Evolutionary conservation across 2,113 vertebrate genomes (phyloP).

Genomic region (Trematocara unimaculatum): DNA sequence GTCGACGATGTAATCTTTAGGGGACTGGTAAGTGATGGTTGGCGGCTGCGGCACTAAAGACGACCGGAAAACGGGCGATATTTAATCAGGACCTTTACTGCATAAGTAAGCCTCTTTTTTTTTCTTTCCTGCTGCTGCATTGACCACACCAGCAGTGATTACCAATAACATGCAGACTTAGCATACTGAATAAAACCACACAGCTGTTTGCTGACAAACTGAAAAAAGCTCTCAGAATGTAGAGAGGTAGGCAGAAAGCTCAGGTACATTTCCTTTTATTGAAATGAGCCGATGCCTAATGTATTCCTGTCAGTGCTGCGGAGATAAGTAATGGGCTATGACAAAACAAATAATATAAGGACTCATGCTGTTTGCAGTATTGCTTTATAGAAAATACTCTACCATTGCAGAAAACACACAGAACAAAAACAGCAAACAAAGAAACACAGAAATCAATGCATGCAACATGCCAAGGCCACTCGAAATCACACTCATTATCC

Average conservation of each 20-base stretch:
- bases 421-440: constrained; percentile 8
- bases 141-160: constrained; percentile 25
- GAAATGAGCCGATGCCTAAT: constrained; percentile 23
- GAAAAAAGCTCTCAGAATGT: constrained; percentile 1
- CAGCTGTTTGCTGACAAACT: constrained; percentile 23
- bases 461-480: constrained; percentile 65
- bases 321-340: constrained; percentile 45
- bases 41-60: constrained; percentile 89
- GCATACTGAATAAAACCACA: neutral
- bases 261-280: constrained; percentile 35
- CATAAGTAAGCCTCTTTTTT: constrained; percentile 13
- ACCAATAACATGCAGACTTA: constrained; percentile 21
- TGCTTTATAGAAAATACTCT: neutral
- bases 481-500: constrained; percentile 34
- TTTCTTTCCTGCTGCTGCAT: neutral
- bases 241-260: constrained; percentile 37
- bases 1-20: constrained; percentile 95
- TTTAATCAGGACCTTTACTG: constrained; percentile 40
- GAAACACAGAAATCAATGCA: constrained; percentile 48
- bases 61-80: constrained; percentile 19
- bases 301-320: constrained; percentile 27
- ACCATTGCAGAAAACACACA: constrained; percentile 18
- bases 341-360: constrained; percentile 24
- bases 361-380: constrained; percentile 36
- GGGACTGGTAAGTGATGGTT: constrained; percentile 93